phyloP scores from a whole-genome alignment of 2,797 vertebrate genomes.

The Gymnoscopelus braueri region DNA sequence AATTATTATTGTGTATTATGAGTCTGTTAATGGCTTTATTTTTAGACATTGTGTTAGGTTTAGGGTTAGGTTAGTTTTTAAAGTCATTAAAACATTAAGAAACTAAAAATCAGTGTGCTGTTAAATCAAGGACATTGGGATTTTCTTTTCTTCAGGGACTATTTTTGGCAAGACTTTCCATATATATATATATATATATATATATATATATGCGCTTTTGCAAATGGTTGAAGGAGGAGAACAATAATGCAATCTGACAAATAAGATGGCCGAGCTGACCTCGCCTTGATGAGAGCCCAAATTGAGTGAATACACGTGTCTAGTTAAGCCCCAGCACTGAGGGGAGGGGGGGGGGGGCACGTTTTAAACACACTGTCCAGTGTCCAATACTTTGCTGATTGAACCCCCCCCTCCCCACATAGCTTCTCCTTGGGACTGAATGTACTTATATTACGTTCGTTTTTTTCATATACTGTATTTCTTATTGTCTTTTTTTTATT shows the following conservation, averaged over 20 bases:
- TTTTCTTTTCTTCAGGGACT: too few species aligned
- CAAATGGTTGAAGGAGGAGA: slow-evolving; percentile 57
- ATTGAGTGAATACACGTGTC: slow-evolving; percentile 53
- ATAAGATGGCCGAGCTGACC: slow-evolving; percentile 50
- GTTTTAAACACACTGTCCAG: slow-evolving; percentile 57
- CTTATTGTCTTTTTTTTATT: slow-evolving; percentile 79
- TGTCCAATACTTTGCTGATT: slow-evolving; percentile 60
- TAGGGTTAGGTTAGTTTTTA: too few species aligned
- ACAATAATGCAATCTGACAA: slow-evolving; percentile 64
- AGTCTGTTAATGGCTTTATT: not conserved
- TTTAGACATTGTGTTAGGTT: too few species aligned
- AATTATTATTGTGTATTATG: too few species aligned
- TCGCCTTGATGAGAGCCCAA: slow-evolving; percentile 48
- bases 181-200: too few species aligned
- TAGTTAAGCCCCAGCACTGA: slow-evolving; percentile 42
- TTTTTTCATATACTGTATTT: slow-evolving; percentile 71
- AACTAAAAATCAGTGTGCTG: too few species aligned
- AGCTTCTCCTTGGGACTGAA: slow-evolving; percentile 80
- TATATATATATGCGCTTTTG: slow-evolving; percentile 11
- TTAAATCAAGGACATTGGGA: too few species aligned
- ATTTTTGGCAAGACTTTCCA: too few species aligned
- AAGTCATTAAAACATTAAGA: too few species aligned
- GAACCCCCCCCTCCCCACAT: slow-evolving; percentile 39
- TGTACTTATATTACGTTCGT: slow-evolving; percentile 77
- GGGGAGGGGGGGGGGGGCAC: slow-evolving; percentile 26